These are phyloP conservation scores for Operophtera brumata DNA, from an alignment of 2,888 invertebrate species.

Conservation along the genomic window DNA sequence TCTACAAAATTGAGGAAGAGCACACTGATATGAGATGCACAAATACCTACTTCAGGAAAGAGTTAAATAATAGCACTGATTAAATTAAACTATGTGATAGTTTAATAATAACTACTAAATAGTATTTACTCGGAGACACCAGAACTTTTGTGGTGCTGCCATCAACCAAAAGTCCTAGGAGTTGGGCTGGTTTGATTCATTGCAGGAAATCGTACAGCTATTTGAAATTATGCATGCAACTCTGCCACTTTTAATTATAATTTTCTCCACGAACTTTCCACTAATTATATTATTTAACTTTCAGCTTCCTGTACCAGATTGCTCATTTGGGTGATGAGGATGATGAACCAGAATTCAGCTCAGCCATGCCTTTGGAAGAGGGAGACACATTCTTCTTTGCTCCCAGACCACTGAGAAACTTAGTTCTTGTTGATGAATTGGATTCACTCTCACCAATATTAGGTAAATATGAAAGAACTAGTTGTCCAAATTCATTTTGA, in stretches of 20 bases:
- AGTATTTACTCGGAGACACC: too few relatives aligned
- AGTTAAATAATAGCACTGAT: background rate
- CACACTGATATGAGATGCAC: conserved; percentile 82
- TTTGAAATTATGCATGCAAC: too few relatives aligned
- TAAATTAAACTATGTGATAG: too few relatives aligned
- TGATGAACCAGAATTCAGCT: conserved; percentile 99
- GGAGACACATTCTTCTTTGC: conserved; percentile 99
- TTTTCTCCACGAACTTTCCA: background rate
- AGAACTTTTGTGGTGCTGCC: too few relatives aligned
- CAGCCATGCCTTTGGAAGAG: conserved; percentile 98
- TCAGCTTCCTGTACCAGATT: conserved; percentile 97
- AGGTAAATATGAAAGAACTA: conserved; percentile 68
- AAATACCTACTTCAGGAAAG: conserved; percentile 27
- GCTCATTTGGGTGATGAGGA: conserved; percentile 99
- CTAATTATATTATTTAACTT: conserved; percentile 33
- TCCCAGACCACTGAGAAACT: conserved; percentile 94
- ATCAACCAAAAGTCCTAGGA: too few relatives aligned
- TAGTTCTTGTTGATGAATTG: conserved; percentile 97
- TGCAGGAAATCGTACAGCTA: too few relatives aligned
- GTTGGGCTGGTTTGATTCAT: too few relatives aligned
- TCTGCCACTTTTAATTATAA: too few relatives aligned
- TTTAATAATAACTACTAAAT: too few relatives aligned
- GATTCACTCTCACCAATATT: conserved; percentile 97
- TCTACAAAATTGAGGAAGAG: conserved; percentile 69
- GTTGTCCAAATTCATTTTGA: conserved; percentile 12